Base-by-base conservation (phyloP, 2,113 vertebrate genomes). In the Recurvirostra avosetta region DNA sequence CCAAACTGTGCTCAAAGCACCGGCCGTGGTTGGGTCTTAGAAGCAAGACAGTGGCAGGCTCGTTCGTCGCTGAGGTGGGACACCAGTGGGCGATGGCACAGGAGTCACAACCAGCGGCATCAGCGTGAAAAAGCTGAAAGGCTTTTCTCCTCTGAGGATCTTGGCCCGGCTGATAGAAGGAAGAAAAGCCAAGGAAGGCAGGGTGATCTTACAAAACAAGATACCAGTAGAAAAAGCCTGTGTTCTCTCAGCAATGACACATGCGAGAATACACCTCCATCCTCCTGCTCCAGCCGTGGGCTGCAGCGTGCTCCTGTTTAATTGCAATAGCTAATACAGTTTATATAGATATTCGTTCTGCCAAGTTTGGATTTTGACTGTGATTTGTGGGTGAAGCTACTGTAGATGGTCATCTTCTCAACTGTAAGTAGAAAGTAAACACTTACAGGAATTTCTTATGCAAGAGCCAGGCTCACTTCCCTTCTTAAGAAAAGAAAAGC, bases 401-500 rank as follows among this genome's bases (percentile, higher is more conserved):
- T 80, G 95, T 94, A 94, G 74, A 81, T 92, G 78, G 74, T 93
- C 50, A 10, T 75, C 95, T 88, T 83, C 90, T 81, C 88, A 50
- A 83, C 58, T 91, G 84, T 86, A 79, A 95, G 89, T 50, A 73
- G 40, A 90, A 93, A 95, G 93, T 93, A 96, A 97, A 96, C 96
- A 95, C 84, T 97, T 93, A 95, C 93, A 88, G 92, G 93, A 97
- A 97, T 95, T 75, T 85, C 92, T 97, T 68, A 65, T 88, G 96
- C 94, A 97, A 96, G 95, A 96, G 93, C 85, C 78, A 86, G 95
- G 50, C 95, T 95, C 67, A 86, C 96, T 96, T 96, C 93, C 93
- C 95, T 95, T 91, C 80, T 76, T 36, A 21, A 94, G 77, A 52
- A 81, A 87, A 79, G 87, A n/a, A 87, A 88, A 93, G 32, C 30